Evolutionary conservation across 2,797 vertebrate genomes (phyloP).

Genomic region (Anisognathus igniventris): DNA sequence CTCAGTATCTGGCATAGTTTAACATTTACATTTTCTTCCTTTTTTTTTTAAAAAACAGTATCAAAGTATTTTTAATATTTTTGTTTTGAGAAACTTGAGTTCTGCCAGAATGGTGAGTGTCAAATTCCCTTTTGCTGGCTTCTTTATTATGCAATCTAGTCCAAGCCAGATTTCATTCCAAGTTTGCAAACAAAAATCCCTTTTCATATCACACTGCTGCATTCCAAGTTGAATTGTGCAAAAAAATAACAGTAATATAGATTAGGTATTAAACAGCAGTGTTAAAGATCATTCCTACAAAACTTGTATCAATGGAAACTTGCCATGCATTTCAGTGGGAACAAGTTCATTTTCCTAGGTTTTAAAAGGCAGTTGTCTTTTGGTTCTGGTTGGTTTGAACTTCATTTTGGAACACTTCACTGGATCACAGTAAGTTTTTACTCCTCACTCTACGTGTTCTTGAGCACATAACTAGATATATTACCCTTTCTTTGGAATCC

Average conservation of each 20-base stretch:
- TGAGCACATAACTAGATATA: not conserved
- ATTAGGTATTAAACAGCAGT: not conserved
- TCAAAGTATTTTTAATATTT: not conserved
- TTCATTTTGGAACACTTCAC: not conserved
- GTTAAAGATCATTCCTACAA: not conserved
- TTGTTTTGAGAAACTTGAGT: not conserved
- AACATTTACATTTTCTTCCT: not conserved
- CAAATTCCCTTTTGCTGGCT: conserved; percentile 22
- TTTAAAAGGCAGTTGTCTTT: not conserved
- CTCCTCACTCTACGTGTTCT: not conserved
- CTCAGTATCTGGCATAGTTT: not conserved
- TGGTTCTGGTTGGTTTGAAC: not conserved
- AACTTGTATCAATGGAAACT: not conserved
- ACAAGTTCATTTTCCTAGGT: not conserved
- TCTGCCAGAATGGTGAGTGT: conserved; percentile 21
- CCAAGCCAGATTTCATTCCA: conserved; percentile 20
- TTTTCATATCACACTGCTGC: not conserved
- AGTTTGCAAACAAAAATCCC: conserved; percentile 32
- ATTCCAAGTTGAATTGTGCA: conserved; percentile 17
- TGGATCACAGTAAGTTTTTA: not conserved
- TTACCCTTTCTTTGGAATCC: not conserved
- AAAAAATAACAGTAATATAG: not conserved
- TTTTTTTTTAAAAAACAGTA: conserved; percentile 6
- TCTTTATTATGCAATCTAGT: not conserved
- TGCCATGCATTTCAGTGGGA: not conserved